Evolutionary conservation across 1,140 invertebrate genomes (phyloP).

Genomic region (Drosophila orosa): DNA sequence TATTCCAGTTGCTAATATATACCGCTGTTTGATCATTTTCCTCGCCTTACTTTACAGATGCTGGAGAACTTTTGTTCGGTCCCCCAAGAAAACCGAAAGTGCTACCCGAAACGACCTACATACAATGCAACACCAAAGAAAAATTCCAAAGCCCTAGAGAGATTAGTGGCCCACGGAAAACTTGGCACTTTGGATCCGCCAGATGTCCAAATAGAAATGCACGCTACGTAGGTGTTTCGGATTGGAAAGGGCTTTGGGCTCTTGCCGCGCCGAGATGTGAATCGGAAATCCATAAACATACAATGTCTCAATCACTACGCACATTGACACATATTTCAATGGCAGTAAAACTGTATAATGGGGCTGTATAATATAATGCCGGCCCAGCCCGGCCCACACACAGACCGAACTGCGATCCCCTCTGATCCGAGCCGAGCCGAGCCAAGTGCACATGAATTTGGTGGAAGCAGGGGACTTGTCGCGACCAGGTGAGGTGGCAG

Average conservation of each 20-base stretch:
- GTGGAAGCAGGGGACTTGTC: constrained; percentile 35
- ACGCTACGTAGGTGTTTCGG: constrained; percentile 57
- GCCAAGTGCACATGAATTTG: constrained; percentile 49
- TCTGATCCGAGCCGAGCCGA: background rate
- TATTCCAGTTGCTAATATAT: background rate
- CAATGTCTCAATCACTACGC: constrained; percentile 71
- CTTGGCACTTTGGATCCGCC: constrained; percentile 25
- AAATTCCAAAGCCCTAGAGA: constrained; percentile 33
- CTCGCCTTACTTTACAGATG: constrained; percentile 20
- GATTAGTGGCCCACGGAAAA: constrained; percentile 54
- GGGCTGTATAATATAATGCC: constrained; percentile 41
- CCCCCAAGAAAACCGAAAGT: constrained; percentile 46
- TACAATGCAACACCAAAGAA: constrained; percentile 24
- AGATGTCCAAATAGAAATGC: constrained; percentile 38
- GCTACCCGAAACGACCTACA: constrained; percentile 51
- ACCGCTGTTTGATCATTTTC: constrained; percentile 11
- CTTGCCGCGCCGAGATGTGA: constrained; percentile 17
- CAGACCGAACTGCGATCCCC: constrained; percentile 3
- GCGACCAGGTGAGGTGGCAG: constrained; percentile 3
- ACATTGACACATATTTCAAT: constrained; percentile 71
- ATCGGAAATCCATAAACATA: constrained; percentile 67
- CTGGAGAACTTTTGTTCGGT: constrained; percentile 31
- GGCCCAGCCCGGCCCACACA: constrained; percentile 59
- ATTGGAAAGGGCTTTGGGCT: constrained; percentile 53
- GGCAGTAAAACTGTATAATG: constrained; percentile 73